Base-by-base conservation (phyloP, 2,888 invertebrate species). In the Thymelicus lineola region DNA sequence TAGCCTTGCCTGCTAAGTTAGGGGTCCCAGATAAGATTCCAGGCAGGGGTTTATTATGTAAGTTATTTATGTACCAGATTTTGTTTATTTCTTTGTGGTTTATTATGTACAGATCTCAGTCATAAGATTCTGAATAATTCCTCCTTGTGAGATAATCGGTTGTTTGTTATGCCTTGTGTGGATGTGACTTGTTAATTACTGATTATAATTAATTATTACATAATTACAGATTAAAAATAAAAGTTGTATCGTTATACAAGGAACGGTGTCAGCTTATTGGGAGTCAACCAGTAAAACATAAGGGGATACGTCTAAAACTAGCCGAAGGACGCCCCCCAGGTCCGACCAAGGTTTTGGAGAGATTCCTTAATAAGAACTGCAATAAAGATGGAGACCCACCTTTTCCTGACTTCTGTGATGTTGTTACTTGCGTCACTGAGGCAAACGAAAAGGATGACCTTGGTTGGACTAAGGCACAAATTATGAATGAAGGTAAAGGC, bases 401-500 rank as follows among this genome's bases (percentile, higher is more conserved):
- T 0, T 89, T 91, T 63, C 96, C 90, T 12, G 95, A 90, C 83
- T 95, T 93, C 78, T 81, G 79, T 28, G 95, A 95, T 79, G 91
- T 92, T 0, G 75, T 86, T 0, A 70, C 77, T 3, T 91, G 91
- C 77, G 88, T 91, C 0, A 10, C 60, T 1, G 48, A 75, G 7
- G 85, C 89, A 0, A 86, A 87, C 73, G 7, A 15, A 0, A 62
- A 61, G 5, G 85, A 84, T n/a, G 48, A 72, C 0, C 74, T 89
- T n/a, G 77, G 79, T 0, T 89, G 86, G 87, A 77, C 12, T 14
- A 76, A 72, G 14, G 9, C 60, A 0, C 74, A 80, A 62, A 76
- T 89, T 45, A 74, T 83, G 72, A 71, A 69, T 14, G 89, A 90
- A 87, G 90, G 91, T 90, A 55, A 53, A 20, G 14, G 6, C 9